These are phyloP conservation scores for Hydrophis major DNA, from an alignment of 2,797 vertebrate genomes.

Conservation along the genomic window DNA sequence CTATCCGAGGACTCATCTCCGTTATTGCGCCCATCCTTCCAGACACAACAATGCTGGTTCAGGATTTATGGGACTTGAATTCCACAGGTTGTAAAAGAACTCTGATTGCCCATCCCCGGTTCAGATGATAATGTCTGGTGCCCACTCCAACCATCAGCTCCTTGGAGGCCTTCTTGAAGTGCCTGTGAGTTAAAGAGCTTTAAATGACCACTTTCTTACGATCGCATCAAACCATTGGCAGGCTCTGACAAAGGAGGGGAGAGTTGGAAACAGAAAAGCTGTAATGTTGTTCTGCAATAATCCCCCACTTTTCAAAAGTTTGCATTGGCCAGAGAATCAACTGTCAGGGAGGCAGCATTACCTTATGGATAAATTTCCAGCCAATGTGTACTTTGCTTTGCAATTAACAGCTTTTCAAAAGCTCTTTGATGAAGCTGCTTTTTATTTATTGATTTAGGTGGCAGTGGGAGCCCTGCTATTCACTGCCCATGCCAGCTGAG, in stretches of 20 bases:
- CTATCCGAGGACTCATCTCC: no score
- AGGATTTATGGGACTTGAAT: not conserved
- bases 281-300: slow-evolving; percentile 39
- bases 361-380: slow-evolving; percentile 56
- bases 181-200: not conserved
- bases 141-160: not conserved
- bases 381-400: slow-evolving; percentile 76
- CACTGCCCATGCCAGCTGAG: slow-evolving; percentile 72
- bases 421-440: slow-evolving; percentile 66
- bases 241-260: not conserved
- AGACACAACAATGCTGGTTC: not conserved
- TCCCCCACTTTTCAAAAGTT: slow-evolving; percentile 64
- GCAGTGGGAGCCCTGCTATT: slow-evolving; percentile 56
- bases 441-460: not conserved
- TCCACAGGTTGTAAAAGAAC: not conserved
- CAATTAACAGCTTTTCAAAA: slow-evolving; percentile 78
- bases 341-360: slow-evolving; percentile 66
- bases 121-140: not conserved
- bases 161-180: not conserved
- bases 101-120: not conserved
- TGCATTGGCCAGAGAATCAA: slow-evolving; percentile 13
- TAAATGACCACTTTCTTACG: slow-evolving; percentile 53
- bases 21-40: no score
- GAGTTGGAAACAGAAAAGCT: not conserved
- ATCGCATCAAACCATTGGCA: slow-evolving; percentile 50